Evolutionary conservation across 2,797 vertebrate species (phyloP), one percentile per base, ranked within the genome.

Genomic region (Ctenochaetus hawaiiensis): DNA sequence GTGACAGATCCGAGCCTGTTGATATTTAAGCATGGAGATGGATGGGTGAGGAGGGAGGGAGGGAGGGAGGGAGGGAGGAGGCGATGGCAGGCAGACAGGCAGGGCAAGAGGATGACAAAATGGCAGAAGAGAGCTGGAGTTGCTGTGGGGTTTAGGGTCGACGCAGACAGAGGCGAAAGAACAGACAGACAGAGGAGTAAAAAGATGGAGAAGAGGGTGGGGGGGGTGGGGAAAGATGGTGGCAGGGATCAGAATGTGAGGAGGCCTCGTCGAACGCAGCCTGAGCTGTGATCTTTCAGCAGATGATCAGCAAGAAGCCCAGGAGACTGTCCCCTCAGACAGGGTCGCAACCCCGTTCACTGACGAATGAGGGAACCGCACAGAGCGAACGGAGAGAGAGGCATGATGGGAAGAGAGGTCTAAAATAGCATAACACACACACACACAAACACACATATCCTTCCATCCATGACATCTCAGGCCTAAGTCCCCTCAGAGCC

Each of bases 251-350:
- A 77, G 88, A 85, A 91, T 89, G 87, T 90, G 88, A 84, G 78
- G 77, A 90, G 89, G 86, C 74, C 89, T 91, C 82, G 89, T 93
- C 90, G 83, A 90, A 92, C 74, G 90, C 41, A 88, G 90, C 82
- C 79, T 58, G 84, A 61, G 81, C 93, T 92, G 90, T 91, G 93
- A 94, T 94, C 90, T 94, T 94, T 95, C 92, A 92, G 89, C 90
- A 90, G 91, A 93, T 87, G 88, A 91, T 93, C 84, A 75, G 79
- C 48, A 43, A 87, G 85, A 87, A 85, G 89, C 93, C 87, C 93
- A 77, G 75, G 91, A 91, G 91, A 93, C 88, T 65, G 59, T 78
- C 83, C 84, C 91, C 81, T 88, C 87, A 94, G 93, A 94, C 93
- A 91, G 85, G 90, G 93, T 91, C 90, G 69, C 90, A 89, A 94